A percentile compares a stretch with the other conserved stretches of the same genome.
These are phyloP conservation scores for Bagarius yarrelli DNA, from an alignment of 2,113 vertebrate genomes.

Conservation along the genomic window DNA sequence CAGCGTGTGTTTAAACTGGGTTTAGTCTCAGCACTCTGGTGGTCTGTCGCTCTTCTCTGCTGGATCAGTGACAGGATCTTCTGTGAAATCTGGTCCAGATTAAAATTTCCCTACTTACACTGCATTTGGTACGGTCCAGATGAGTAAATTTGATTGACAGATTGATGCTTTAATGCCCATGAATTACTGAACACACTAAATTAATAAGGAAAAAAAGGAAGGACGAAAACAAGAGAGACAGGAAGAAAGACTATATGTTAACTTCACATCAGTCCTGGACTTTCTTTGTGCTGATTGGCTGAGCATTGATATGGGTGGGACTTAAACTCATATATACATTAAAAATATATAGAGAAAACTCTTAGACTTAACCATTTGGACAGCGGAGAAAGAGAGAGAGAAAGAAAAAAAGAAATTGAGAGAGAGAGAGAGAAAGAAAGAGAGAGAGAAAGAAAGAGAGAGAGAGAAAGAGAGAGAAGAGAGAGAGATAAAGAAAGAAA, in stretches of 20 bases:
- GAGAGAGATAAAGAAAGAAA: too few relatives aligned
- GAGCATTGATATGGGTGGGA: too few relatives aligned
- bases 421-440: neutral
- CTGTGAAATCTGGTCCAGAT: constrained; percentile 91
- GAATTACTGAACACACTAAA: neutral
- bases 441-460: neutral
- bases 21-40: constrained; percentile 92
- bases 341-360: too few relatives aligned
- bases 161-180: neutral
- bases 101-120: constrained; percentile 96
- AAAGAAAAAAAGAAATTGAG: too few relatives aligned
- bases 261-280: neutral
- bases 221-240: too few relatives aligned
- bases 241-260: neutral
- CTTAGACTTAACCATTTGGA: neutral
- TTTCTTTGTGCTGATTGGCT: neutral
- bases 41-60: constrained; percentile 88
- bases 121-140: constrained; percentile 83
- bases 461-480: too few relatives aligned
- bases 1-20: constrained; percentile 90
- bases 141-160: neutral
- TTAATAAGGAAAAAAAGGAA: neutral
- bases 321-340: too few relatives aligned
- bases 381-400: neutral
- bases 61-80: constrained; percentile 95